A percentile compares a stretch with the other conserved stretches of the same genome.
Evolutionary conservation across 2,113 vertebrate genomes (phyloP).

Genomic region (Gambusia holbrooki): DNA sequence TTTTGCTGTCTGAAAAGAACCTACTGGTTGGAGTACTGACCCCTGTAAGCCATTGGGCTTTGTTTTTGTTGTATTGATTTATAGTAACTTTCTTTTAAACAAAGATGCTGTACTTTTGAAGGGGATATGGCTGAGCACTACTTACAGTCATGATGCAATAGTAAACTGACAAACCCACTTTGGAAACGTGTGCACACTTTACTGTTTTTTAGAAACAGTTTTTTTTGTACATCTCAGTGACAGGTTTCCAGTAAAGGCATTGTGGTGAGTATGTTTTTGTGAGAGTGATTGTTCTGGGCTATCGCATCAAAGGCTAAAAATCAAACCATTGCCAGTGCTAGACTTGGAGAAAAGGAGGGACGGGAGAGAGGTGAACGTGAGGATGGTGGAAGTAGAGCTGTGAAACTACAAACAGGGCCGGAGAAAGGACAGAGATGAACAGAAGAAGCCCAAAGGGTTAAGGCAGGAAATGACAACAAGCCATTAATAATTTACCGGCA

Average conservation of each 20-base stretch:
- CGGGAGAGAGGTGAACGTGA: constrained; percentile 28
- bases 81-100: too few relatives aligned
- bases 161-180: constrained; percentile 2
- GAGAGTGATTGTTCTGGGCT: not conserved
- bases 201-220: constrained; percentile 17
- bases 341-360: constrained; percentile 33
- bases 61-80: too few relatives aligned
- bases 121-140: constrained; percentile 10
- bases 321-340: constrained; percentile 54
- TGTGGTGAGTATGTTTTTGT: constrained; percentile 52
- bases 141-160: constrained; percentile 6
- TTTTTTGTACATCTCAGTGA: constrained; percentile 26
- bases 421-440: constrained; percentile 24
- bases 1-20: too few relatives aligned
- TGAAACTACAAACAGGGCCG: constrained; percentile 44
- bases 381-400: constrained; percentile 32
- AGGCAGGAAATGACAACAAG: constrained; percentile 45
- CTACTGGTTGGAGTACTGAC: too few relatives aligned
- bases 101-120: not conserved
- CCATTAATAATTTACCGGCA: constrained; percentile 72
- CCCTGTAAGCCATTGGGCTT: too few relatives aligned
- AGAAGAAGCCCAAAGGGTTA: constrained; percentile 21
- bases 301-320: constrained; percentile 64
- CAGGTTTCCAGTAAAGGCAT: constrained; percentile 48
- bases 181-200: not conserved